Conservation (phyloP, 2,888 invertebrate species). For the Plemyria rubiginata region DNA sequence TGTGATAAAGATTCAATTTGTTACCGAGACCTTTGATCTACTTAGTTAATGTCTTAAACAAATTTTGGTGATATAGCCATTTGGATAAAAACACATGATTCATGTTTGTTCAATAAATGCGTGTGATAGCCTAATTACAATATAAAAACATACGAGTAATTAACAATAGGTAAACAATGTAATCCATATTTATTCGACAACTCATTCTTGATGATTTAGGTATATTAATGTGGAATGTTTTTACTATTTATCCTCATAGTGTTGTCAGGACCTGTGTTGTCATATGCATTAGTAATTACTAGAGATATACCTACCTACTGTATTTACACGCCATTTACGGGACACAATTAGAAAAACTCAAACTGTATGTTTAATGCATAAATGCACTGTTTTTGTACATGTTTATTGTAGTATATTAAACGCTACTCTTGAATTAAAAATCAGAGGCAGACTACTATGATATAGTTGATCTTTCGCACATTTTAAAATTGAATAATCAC, state of each 20-base stretch:
- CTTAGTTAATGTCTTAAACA: constrained; percentile 4
- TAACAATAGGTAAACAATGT: background rate
- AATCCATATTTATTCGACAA: background rate
- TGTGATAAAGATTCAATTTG: background rate
- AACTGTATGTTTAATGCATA: no score
- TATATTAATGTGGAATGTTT: background rate
- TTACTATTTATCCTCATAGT: background rate
- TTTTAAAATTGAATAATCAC: no score
- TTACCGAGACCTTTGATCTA: constrained; percentile 7
- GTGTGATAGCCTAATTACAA: background rate
- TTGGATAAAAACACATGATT: constrained; percentile 1
- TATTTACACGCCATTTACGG: no score
- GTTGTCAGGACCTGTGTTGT: background rate
- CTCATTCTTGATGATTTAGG: constrained; percentile 1
- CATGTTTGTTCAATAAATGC: background rate
- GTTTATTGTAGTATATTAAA: no score
- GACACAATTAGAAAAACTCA: no score
- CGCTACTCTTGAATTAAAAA: no score
- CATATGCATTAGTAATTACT: no score
- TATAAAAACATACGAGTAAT: constrained; percentile 2
- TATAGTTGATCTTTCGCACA: no score
- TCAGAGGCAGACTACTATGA: no score
- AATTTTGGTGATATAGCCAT: background rate
- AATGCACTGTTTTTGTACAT: no score
- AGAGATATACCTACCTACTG: no score